Conservation (phyloP, 2,113 vertebrate species). For the Agapornis roseicollis region DNA sequence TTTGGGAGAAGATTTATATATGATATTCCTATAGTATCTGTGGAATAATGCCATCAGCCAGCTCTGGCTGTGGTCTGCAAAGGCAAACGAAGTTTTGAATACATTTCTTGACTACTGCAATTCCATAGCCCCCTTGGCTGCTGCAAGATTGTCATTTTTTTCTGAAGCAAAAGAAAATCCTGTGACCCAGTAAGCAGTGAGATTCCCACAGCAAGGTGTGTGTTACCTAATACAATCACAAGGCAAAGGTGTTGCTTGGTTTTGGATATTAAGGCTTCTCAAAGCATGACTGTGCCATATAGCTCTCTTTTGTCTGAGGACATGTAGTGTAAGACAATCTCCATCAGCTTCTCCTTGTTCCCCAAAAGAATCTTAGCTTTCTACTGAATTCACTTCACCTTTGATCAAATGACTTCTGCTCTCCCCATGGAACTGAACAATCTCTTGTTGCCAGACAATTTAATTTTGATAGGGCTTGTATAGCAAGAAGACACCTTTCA, state of each 20-base stretch:
- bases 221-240: background rate
- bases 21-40: background rate
- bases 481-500: background rate
- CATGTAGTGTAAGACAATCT: background rate
- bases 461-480: background rate
- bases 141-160: background rate
- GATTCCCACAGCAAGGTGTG: background rate
- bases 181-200: background rate
- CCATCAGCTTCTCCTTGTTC: background rate
- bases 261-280: background rate
- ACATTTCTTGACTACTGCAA: background rate
- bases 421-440: background rate
- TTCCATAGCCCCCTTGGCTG: background rate
- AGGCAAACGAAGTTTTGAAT: background rate
- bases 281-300: background rate
- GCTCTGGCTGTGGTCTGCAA: background rate
- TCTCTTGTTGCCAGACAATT: background rate
- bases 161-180: background rate
- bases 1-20: background rate
- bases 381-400: background rate
- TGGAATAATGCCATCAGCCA: background rate
- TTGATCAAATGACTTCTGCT: background rate
- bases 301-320: background rate
- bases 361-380: background rate
- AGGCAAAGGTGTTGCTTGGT: background rate